phyloP scores from a whole-genome alignment of 2,888 invertebrate species.

The Tetanocera ferruginea region DNA sequence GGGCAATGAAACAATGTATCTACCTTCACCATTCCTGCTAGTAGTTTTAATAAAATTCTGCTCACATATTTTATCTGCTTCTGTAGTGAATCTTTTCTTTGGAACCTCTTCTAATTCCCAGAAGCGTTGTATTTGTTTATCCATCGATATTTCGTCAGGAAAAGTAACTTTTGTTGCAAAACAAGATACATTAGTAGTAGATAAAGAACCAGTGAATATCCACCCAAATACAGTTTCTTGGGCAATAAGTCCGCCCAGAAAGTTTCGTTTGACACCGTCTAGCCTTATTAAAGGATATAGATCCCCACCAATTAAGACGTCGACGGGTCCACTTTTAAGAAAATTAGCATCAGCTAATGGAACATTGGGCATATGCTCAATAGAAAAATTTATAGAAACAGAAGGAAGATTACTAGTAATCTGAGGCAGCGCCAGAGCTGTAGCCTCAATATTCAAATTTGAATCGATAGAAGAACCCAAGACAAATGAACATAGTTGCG shows the following conservation, averaged over 20 bases:
- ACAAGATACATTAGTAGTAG: background rate
- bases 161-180: too few relatives aligned
- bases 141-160: too few relatives aligned
- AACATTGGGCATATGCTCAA: background rate
- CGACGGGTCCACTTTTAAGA: background rate
- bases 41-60: too few relatives aligned
- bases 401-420: background rate
- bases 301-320: too few relatives aligned
- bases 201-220: background rate
- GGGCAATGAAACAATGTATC: background rate
- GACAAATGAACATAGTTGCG: background rate
- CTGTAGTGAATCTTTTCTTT: background rate
- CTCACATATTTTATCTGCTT: background rate
- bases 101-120: background rate
- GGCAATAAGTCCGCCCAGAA: background rate
- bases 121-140: too few relatives aligned
- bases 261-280: background rate
- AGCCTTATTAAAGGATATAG: background rate
- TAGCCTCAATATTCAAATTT: background rate
- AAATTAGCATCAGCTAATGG: background rate
- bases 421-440: background rate
- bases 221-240: conserved; percentile 2
- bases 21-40: conserved; percentile 1
- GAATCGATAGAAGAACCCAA: background rate
- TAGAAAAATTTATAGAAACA: too few relatives aligned